These are phyloP conservation scores for Otocyon megalotis DNA, from an alignment of 2,113 vertebrate species.

Conservation along the genomic window DNA sequence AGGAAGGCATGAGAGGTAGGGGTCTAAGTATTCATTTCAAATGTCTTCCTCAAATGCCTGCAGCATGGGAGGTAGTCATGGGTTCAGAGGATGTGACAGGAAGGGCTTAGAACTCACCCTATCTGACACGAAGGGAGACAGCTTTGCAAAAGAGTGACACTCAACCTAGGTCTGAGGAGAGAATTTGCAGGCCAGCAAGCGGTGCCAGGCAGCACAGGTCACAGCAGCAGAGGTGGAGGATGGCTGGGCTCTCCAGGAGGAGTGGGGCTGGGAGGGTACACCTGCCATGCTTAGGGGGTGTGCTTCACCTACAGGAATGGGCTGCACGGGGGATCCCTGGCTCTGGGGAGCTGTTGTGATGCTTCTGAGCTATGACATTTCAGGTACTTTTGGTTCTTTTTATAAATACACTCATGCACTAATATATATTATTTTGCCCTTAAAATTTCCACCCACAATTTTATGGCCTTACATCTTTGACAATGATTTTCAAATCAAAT, in stretches of 20 bases:
- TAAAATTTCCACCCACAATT: background rate
- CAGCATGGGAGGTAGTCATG: accelerated
- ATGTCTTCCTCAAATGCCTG: background rate
- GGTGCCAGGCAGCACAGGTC: accelerated
- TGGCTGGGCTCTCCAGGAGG: background rate
- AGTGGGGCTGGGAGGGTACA: background rate
- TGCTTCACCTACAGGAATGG: background rate
- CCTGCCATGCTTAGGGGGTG: accelerated
- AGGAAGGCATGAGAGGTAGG: background rate
- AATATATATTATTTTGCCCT: background rate
- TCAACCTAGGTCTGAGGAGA: background rate
- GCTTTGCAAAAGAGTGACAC: background rate
- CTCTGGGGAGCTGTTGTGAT: background rate
- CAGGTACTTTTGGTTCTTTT: background rate
- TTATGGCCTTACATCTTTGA: background rate
- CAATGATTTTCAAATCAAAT: background rate
- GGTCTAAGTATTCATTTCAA: background rate
- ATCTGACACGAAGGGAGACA: background rate
- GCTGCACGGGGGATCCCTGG: background rate
- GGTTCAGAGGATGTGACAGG: background rate
- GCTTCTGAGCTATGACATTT: accelerated
- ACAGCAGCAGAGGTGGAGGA: background rate
- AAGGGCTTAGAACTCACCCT: background rate
- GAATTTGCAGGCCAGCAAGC: background rate
- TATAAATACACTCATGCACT: background rate